Conservation (phyloP, 2,113 vertebrate genomes). For the Silurus meridionalis region DNA sequence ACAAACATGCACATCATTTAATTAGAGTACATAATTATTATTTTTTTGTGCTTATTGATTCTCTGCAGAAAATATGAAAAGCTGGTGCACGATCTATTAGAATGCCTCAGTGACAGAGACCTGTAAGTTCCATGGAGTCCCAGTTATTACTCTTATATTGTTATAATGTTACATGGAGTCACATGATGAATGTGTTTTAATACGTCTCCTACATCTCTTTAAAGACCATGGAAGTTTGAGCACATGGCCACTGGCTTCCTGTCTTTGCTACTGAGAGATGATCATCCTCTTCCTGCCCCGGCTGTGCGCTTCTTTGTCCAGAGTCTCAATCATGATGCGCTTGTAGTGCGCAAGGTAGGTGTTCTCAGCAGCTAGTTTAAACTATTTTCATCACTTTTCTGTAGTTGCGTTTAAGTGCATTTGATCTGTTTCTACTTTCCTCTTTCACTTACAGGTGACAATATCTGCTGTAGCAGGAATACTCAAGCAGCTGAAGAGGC, state of each 20-base stretch:
- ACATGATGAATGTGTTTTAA: slow-evolving; percentile 4
- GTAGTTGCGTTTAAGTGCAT: not conserved
- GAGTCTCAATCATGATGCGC: slow-evolving; percentile 91
- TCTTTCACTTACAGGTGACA: slow-evolving; percentile 77
- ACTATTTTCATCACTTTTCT: not conserved
- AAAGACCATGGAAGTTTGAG: slow-evolving; percentile 97
- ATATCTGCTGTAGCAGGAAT: slow-evolving; percentile 92
- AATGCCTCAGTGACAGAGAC: slow-evolving; percentile 88
- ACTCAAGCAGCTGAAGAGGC: slow-evolving; percentile 90
- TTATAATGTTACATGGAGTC: not conserved
- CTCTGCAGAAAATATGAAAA: slow-evolving; percentile 88
- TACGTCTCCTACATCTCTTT: slow-evolving; percentile 6
- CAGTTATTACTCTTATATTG: not conserved
- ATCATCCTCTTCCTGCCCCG: slow-evolving; percentile 82
- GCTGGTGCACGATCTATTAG: slow-evolving; percentile 84
- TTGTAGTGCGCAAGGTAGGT: slow-evolving; percentile 89
- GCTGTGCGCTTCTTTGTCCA: slow-evolving; percentile 88
- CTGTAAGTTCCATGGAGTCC: slow-evolving; percentile 76
- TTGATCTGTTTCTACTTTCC: slow-evolving; percentile 17
- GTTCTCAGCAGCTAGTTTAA: not conserved
- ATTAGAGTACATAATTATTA: not conserved
- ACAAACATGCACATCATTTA: not conserved
- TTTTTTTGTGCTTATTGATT: slow-evolving; percentile 31
- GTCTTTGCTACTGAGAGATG: slow-evolving; percentile 88
- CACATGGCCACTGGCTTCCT: slow-evolving; percentile 92